Evolutionary conservation across 2,888 invertebrate species (phyloP).

Genomic region (Gisinianus flammeolus): DNA sequence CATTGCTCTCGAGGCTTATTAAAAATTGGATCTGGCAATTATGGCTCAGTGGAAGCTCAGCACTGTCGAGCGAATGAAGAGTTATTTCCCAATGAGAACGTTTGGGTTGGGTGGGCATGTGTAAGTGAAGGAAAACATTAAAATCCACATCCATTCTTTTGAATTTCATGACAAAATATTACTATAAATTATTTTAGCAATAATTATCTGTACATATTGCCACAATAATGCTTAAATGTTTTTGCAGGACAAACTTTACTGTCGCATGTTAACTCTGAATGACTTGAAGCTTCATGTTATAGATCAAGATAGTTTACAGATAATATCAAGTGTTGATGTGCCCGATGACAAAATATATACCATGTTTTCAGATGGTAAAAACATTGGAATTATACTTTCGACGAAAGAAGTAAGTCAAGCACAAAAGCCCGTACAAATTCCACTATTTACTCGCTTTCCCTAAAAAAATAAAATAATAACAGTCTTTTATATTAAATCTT

Average conservation of each 20-base stretch:
- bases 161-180: neutral
- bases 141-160: neutral
- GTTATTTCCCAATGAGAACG: conserved; percentile 78
- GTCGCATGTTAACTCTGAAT: conserved; percentile 62
- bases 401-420: conserved; percentile 74
- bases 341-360: conserved; percentile 63
- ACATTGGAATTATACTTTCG: conserved; percentile 77
- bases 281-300: conserved; percentile 67
- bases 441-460: neutral
- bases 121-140: conserved; percentile 70
- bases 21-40: conserved; percentile 94
- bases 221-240: neutral
- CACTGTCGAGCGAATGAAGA: conserved; percentile 83
- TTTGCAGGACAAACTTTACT: conserved; percentile 78
- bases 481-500: neutral
- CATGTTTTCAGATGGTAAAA: conserved; percentile 79
- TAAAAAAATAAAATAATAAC: too few species aligned
- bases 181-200: conserved; percentile 12
- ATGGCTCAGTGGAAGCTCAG: conserved; percentile 90
- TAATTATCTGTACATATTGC: neutral
- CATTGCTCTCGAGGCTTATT: conserved; percentile 82
- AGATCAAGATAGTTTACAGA: conserved; percentile 64
- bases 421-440: neutral
- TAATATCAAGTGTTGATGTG: conserved; percentile 46
- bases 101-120: conserved; percentile 86